Evolutionary conservation across 1,140 invertebrate genomes (phyloP).

Genomic region (Brachionus angularis): DNA sequence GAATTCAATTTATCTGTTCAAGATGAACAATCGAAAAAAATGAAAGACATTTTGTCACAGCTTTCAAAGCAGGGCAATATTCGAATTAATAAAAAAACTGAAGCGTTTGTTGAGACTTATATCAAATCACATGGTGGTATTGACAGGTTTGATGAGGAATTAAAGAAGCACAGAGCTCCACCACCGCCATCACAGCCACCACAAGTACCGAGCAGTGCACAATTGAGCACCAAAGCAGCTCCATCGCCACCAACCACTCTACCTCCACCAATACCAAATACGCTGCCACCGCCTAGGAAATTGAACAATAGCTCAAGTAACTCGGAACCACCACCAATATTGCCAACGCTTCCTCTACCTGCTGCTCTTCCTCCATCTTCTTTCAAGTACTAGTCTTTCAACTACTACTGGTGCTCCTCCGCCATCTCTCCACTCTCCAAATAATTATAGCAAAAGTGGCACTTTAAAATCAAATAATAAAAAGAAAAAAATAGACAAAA

Average conservation of each 20-base stretch:
- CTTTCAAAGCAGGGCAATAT: neutral
- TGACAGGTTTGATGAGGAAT: slow-evolving; percentile 14
- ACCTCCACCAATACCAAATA: neutral
- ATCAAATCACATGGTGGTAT: slow-evolving; percentile 26
- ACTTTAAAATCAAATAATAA: slow-evolving; percentile 22
- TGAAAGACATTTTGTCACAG: neutral
- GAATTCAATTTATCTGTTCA: slow-evolving; percentile 15
- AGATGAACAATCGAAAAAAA: slow-evolving; percentile 23
- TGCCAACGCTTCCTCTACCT: neutral
- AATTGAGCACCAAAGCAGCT: neutral
- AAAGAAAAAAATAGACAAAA: slow-evolving; percentile 43
- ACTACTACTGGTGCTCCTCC: neutral
- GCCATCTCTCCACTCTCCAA: slow-evolving; percentile 16
- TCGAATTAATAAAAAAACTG: slow-evolving; percentile 39
- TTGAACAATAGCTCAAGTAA: neutral
- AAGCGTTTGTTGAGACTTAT: slow-evolving; percentile 14
- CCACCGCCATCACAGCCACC: neutral
- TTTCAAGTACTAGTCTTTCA: neutral
- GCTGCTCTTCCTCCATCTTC: neutral
- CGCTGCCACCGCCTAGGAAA: neutral
- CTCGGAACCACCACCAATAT: neutral
- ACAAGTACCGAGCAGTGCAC: neutral
- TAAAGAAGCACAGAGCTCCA: slow-evolving; percentile 10
- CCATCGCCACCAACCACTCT: neutral
- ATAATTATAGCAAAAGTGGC: neutral